Conservation (phyloP, 2,797 vertebrate species). For the Lacerta agilis region DNA sequence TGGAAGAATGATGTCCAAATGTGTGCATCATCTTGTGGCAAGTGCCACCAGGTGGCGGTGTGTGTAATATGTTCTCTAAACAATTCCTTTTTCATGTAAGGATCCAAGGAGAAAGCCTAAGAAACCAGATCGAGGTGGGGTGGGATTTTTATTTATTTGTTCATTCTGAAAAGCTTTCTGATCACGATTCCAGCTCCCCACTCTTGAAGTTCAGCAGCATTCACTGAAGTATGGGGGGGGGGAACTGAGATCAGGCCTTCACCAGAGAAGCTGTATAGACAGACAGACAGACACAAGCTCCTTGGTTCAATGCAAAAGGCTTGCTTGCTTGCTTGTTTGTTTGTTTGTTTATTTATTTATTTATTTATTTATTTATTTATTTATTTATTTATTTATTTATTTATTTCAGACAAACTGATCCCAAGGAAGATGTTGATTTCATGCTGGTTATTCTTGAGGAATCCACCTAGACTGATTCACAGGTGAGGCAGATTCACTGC, state of each 20-base stretch:
- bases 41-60: constrained; percentile 8
- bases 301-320: background rate
- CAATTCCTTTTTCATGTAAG: background rate
- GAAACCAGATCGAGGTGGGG: background rate
- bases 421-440: background rate
- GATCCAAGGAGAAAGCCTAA: background rate
- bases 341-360: too few species aligned
- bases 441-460: background rate
- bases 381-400: too few species aligned
- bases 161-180: too few species aligned
- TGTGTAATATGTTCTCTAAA: background rate
- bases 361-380: too few species aligned
- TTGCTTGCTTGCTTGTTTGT: background rate
- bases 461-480: background rate
- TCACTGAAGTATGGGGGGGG: background rate
- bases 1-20: background rate
- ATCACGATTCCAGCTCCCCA: background rate
- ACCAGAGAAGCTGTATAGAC: too few species aligned
- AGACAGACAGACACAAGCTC: too few species aligned
- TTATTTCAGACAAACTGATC: too few species aligned
- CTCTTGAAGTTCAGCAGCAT: too few species aligned
- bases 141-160: too few species aligned
- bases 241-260: background rate
- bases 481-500: too few species aligned
- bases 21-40: background rate